Base-by-base conservation (phyloP, 2,113 vertebrate genomes). In the Edolisoma coerulescens region DNA sequence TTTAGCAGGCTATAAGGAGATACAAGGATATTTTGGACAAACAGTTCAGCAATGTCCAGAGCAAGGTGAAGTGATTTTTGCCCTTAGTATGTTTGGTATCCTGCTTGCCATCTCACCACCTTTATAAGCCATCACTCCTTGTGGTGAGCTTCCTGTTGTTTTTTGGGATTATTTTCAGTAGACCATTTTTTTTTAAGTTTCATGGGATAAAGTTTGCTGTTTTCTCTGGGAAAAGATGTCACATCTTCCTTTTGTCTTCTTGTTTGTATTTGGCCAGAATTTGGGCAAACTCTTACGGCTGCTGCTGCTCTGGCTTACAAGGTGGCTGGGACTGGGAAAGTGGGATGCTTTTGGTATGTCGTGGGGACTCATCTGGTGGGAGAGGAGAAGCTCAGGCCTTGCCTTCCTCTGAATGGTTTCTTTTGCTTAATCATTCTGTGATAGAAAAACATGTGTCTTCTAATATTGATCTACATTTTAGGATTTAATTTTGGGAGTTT, bases 281-380 rank as follows among this genome's bases (percentile, higher is more conserved):
- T 60, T 82, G n/a, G 27, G 33, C 9, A 59, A 11, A 16, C 7
- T 78, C 11, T 61, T 67, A 30, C 39, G 74, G 24, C 57, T 71
- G 39, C 65, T 78, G 42, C 65, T 87, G 61, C 47, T 47, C 32
- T 50, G 47, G 6, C 8, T 89, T 69, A n/a, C 0, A 1, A 39
- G 16, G 11, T 33, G 26, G 30, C 35, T 78, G 49, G 22, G 20
- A 13, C n/a, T 59, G 17, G 44, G 24, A 12, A 5, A 45, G 7
- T 27, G 42, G 20, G 8, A 14, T 81, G 35, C 27, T 67, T 91
- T 81, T 77, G 37, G 1, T 69, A 16, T 16, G 1, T 59, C 6
- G 2, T n/a, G 19, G 42, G 49, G 26, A 64, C 20, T 42, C 0
- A 0, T 35, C 23, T 50, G 35, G 20, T 57, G 37, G 33, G 65